phyloP scores from a whole-genome alignment of 2,888 invertebrate genomes.

The Deroplatys truncata region DNA sequence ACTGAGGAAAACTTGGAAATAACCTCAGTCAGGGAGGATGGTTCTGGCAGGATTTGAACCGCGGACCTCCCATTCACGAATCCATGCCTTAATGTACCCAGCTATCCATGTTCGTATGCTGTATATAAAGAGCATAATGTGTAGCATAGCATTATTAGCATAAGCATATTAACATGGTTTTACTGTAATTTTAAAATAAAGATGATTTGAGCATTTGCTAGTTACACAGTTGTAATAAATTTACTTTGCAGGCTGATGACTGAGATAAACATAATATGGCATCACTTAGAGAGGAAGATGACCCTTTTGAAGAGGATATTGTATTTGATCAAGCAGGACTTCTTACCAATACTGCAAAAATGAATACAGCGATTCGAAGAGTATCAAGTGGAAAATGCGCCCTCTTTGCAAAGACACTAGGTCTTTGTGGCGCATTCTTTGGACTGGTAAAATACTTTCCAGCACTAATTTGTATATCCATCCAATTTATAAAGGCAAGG shows the following conservation, averaged over 20 bases:
- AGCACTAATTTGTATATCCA: neutral
- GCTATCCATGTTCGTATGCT: too few relatives aligned
- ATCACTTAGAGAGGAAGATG: slow-evolving; percentile 35
- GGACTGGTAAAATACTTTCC: slow-evolving; percentile 40
- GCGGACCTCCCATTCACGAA: too few relatives aligned
- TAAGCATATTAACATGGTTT: too few relatives aligned
- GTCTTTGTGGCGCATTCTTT: slow-evolving; percentile 43
- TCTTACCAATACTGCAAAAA: slow-evolving; percentile 35
- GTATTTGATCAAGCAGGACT: slow-evolving; percentile 43
- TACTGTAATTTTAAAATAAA: too few relatives aligned
- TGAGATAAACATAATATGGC: slow-evolving; percentile 13
- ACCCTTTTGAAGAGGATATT: slow-evolving; percentile 42
- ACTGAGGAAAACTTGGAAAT: too few relatives aligned
- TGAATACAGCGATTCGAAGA: slow-evolving; percentile 33
- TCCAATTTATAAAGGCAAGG: too few relatives aligned
- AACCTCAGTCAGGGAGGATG: too few relatives aligned
- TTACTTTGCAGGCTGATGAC: slow-evolving; percentile 1
- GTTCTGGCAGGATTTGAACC: too few relatives aligned
- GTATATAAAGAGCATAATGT: too few relatives aligned
- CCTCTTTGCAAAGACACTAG: slow-evolving; percentile 41
- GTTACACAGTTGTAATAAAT: neutral
- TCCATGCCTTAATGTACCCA: too few relatives aligned
- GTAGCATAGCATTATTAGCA: too few relatives aligned
- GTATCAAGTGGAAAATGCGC: slow-evolving; percentile 35
- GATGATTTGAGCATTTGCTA: too few relatives aligned